Evolutionary conservation across 2,113 vertebrate genomes (phyloP), one percentile per base, ranked within the genome.

Genomic region (Urocitellus parryii): DNA sequence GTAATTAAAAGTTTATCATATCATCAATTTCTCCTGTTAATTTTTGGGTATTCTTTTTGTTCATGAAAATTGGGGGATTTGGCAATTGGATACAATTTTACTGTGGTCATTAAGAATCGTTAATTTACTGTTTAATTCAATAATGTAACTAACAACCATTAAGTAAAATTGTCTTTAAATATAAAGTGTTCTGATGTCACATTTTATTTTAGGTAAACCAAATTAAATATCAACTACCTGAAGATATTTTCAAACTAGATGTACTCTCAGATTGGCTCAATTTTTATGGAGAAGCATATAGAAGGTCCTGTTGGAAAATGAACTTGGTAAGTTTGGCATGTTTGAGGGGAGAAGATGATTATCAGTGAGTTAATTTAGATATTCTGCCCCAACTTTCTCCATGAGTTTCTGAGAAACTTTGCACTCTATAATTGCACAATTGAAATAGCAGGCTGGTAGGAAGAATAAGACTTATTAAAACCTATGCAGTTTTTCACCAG

Each of bases 151-250:
- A 84, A 86, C 58, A 58, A 22, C 25, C 27, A 56, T 81, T 79
- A 94, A 89, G 18, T 72, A 85, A 94, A 93, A 65, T 56, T 94
- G 2, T 96, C 82, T 90, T 73, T 92, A 79, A 78, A 32, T 85
- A 16, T 72, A 73, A 90, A 77, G 77, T 14, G 56, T 93, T 82
- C 67, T 97, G 37, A 97, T 14, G 25, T 87, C 4, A 8, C 94
- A 45, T 96, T 97, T 77, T 88, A 65, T 82, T 97, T 90, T 89
- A 98, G 98, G 92, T 96, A 95, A 98, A 98, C 95, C 94, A 96
- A 88, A 89, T 89, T 73, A 89, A 90, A 8, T 79, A 14, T 88
- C 96, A 70, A 7, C 73, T 98, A 24, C 96, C 95, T 82, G 83
- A 94, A 90, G 96, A 53, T 34, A 87, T 89, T 90, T 98, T 98